phyloP scores from a whole-genome alignment of 1,140 invertebrate species.

The Calephelis virginiensis region DNA sequence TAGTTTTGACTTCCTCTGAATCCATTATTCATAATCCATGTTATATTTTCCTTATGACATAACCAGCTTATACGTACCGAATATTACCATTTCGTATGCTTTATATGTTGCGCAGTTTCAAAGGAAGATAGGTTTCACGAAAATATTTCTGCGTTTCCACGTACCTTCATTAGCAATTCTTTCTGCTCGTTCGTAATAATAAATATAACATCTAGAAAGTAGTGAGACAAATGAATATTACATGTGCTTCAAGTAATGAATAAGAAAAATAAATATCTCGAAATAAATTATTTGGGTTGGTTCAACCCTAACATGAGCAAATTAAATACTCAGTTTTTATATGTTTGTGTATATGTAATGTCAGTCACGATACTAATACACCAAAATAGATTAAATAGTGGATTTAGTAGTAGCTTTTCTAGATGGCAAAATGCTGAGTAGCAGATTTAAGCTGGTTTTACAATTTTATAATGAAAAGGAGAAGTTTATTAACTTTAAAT shows the following conservation, averaged over 20 bases:
- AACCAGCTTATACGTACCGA: not conserved
- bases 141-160: not conserved
- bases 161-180: conserved; percentile 14
- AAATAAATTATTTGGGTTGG: no score
- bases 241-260: not conserved
- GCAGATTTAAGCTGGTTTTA: no score
- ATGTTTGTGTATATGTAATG: no score
- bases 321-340: no score
- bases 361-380: no score
- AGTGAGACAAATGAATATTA: not conserved
- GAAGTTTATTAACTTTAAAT: no score
- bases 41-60: conserved; percentile 15
- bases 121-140: conserved; percentile 5
- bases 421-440: no score
- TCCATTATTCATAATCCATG: conserved; percentile 14
- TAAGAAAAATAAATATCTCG: no score
- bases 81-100: not conserved
- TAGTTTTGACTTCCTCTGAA: not conserved
- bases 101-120: conserved; percentile 1
- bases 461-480: no score
- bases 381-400: no score
- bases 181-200: not conserved
- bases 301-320: no score
- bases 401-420: no score
- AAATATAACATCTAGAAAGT: not conserved